phyloP scores from a whole-genome alignment of 2,888 invertebrate genomes.

The Rhyacophila evoluta region DNA sequence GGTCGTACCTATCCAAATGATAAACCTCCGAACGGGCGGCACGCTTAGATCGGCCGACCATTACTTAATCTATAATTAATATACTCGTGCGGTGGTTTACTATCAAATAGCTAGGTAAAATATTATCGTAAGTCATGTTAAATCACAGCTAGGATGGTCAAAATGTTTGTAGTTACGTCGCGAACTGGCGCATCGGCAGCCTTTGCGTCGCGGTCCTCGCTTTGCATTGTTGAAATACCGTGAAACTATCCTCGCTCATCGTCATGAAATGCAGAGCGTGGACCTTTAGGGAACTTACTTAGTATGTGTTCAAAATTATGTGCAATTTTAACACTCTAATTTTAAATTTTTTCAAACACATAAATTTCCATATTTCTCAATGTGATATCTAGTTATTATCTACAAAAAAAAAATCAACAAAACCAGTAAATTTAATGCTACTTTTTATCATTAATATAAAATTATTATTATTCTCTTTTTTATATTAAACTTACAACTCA shows the following conservation, averaged over 20 bases:
- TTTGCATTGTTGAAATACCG: not conserved
- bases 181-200: constrained; percentile 25
- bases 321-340: constrained; percentile 66
- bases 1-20: constrained; percentile 48
- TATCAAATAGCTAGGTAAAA: constrained; percentile 73
- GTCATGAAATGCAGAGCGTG: not conserved
- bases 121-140: constrained; percentile 58
- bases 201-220: not conserved
- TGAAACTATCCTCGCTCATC: not conserved
- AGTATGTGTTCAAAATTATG: constrained; percentile 66
- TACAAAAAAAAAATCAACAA: constrained; percentile 34
- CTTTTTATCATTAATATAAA: constrained; percentile 35
- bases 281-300: constrained; percentile 57
- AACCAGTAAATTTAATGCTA: constrained; percentile 37
- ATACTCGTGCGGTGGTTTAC: constrained; percentile 66
- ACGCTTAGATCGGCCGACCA: not conserved
- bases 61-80: not conserved
- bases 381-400: constrained; percentile 72
- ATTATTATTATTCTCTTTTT: constrained; percentile 33
- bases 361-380: constrained; percentile 72
- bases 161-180: constrained; percentile 42
- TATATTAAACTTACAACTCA: constrained; percentile 46
- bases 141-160: constrained; percentile 55
- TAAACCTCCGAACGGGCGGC: constrained; percentile 38
- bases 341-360: constrained; percentile 56